Conservation (phyloP, 2,113 vertebrate species). For the Myodes glareolus region DNA sequence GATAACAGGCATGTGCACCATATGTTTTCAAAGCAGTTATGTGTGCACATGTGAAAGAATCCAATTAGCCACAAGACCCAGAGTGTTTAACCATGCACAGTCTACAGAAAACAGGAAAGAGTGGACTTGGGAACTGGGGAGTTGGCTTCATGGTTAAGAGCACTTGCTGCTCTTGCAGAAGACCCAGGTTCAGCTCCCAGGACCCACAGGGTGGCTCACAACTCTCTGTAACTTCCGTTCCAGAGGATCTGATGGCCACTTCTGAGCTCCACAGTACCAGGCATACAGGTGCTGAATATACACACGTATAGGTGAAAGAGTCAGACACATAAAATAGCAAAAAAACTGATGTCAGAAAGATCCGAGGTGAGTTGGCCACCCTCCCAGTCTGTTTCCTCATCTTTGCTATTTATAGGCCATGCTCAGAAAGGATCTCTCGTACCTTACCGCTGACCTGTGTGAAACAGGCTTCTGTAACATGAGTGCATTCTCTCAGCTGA, state of each 20-base stretch:
- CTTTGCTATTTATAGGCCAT: not conserved
- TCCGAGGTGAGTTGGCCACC: not conserved
- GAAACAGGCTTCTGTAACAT: not conserved
- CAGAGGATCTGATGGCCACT: not conserved
- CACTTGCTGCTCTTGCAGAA: not conserved
- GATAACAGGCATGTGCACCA: not conserved
- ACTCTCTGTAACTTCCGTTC: not conserved
- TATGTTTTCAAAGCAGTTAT: not conserved
- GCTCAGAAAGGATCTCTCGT: not conserved
- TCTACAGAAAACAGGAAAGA: not conserved
- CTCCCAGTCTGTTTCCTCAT: not conserved
- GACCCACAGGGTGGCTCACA: not conserved
- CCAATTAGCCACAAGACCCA: not conserved
- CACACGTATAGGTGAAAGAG: not conserved
- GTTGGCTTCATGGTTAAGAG: not conserved
- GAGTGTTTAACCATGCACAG: not conserved
- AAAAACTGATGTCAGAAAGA: not conserved
- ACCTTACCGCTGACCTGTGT: not conserved
- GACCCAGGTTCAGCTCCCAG: not conserved
- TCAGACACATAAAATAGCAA: not conserved
- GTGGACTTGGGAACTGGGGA: not conserved
- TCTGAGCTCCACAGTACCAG: not conserved
- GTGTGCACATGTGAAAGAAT: not conserved
- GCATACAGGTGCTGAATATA: not conserved
- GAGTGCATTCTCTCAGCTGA: not conserved